Evolutionary conservation across 2,797 vertebrate species (phyloP).

Genomic region (Alca torda): DNA sequence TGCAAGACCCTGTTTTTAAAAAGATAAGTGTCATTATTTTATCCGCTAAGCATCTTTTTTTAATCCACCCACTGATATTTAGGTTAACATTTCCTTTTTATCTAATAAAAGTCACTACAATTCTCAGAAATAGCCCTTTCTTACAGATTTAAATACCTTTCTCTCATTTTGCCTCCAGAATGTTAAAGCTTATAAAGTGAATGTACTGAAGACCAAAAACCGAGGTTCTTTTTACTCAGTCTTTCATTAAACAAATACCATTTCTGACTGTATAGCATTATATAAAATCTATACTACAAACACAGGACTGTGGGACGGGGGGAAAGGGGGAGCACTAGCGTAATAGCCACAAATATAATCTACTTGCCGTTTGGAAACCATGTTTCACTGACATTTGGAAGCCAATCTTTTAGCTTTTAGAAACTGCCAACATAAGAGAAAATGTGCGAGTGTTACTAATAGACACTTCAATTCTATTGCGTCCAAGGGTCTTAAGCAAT

Average conservation of each 20-base stretch:
- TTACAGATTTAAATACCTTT: background rate
- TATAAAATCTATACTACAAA: background rate
- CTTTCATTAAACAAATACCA: background rate
- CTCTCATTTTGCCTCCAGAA: background rate
- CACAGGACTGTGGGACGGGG: background rate
- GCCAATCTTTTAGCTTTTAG: background rate
- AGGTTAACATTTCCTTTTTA: background rate
- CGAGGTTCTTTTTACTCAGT: background rate
- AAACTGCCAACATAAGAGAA: background rate
- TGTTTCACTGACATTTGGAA: background rate
- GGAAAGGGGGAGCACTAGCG: background rate
- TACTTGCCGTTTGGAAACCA: background rate
- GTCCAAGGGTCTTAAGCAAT: background rate
- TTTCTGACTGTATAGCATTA: background rate
- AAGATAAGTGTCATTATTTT: slow-evolving; percentile 45
- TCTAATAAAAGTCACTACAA: background rate
- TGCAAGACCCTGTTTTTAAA: slow-evolving; percentile 59
- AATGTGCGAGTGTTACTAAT: background rate
- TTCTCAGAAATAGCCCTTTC: background rate
- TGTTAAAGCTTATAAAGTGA: background rate
- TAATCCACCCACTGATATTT: slow-evolving; percentile 7
- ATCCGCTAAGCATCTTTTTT: background rate
- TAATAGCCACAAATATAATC: background rate
- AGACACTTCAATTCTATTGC: background rate
- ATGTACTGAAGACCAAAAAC: background rate